A percentile compares a stretch with the other conserved stretches of the same genome.
Evolutionary conservation across 2,888 invertebrate genomes (phyloP).

Genomic region (Zhengitettix transpicula): DNA sequence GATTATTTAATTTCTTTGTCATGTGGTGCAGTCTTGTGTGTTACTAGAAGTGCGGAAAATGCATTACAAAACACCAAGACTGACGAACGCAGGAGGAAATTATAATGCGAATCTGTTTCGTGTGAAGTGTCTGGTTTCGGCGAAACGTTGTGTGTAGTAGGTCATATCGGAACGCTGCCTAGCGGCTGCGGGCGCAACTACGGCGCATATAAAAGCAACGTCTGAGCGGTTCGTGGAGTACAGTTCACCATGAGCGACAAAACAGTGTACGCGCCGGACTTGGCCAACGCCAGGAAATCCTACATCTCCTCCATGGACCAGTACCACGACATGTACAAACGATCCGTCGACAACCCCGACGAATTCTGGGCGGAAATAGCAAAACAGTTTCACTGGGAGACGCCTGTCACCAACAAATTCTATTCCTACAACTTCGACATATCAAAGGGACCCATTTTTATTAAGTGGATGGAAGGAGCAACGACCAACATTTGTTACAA

Average conservation of each 20-base stretch:
- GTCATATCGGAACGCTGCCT: too few species aligned
- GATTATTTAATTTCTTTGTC: too few species aligned
- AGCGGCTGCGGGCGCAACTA: too few species aligned
- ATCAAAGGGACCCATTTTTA: conserved; percentile 71
- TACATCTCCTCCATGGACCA: conserved; percentile 54
- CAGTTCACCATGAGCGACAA: conserved; percentile 3
- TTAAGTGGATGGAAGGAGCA: conserved; percentile 91
- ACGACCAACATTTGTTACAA: conserved; percentile 94
- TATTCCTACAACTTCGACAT: conserved; percentile 83
- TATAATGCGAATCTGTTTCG: too few species aligned
- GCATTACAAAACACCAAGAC: too few species aligned
- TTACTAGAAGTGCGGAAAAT: too few species aligned
- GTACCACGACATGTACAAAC: conserved; percentile 68
- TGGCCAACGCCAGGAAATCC: conserved; percentile 36
- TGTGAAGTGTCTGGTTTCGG: too few species aligned
- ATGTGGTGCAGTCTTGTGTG: too few species aligned
- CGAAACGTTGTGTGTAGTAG: too few species aligned
- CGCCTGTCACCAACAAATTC: conserved; percentile 55
- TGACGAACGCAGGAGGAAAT: too few species aligned
- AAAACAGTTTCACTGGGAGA: conserved; percentile 88
- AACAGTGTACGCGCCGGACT: conserved; percentile 38
- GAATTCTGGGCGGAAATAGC: conserved; percentile 88
- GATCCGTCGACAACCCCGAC: conserved; percentile 74
- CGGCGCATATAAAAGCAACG: too few species aligned
- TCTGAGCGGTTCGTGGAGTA: too few species aligned